These are phyloP conservation scores for Hermodice carunculata DNA, from an alignment of 2,888 invertebrate species.

Conservation along the genomic window DNA sequence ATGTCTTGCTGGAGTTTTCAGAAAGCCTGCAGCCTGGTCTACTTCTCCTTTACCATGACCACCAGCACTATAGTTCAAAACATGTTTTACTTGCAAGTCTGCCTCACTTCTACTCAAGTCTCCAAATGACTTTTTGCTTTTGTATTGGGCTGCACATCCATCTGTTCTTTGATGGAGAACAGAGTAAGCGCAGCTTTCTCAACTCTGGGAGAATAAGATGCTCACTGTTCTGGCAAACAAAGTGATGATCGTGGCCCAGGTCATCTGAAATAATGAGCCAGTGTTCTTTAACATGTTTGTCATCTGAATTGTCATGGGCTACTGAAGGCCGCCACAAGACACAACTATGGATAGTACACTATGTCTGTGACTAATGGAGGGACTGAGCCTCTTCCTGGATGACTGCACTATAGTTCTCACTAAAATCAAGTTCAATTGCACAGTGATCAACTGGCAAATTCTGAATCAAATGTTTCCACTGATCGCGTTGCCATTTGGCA, in stretches of 20 bases:
- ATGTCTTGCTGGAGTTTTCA: neutral
- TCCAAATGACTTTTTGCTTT: neutral
- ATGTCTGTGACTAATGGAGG: too few species aligned
- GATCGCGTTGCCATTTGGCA: neutral
- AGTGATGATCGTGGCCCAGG: too few species aligned
- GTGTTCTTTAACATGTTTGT: too few species aligned
- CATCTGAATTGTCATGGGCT: too few species aligned
- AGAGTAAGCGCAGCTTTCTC: neutral
- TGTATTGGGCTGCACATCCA: neutral
- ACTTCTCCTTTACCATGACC: conserved; percentile 8
- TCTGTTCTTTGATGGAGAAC: neutral
- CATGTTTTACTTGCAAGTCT: neutral
- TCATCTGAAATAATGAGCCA: too few species aligned
- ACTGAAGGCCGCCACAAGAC: too few species aligned
- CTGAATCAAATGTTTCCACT: neutral
- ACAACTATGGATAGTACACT: too few species aligned
- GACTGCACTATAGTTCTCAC: neutral
- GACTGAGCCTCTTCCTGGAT: neutral
- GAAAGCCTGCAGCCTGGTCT: neutral
- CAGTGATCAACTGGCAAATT: neutral
- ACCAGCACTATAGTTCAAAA: neutral
- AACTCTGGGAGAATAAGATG: neutral
- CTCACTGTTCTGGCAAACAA: too few species aligned
- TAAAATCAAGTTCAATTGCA: conserved; percentile 2
- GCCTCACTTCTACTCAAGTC: neutral